Conservation (phyloP, 1,140 invertebrate genomes). For the Papilio helenus region DNA sequence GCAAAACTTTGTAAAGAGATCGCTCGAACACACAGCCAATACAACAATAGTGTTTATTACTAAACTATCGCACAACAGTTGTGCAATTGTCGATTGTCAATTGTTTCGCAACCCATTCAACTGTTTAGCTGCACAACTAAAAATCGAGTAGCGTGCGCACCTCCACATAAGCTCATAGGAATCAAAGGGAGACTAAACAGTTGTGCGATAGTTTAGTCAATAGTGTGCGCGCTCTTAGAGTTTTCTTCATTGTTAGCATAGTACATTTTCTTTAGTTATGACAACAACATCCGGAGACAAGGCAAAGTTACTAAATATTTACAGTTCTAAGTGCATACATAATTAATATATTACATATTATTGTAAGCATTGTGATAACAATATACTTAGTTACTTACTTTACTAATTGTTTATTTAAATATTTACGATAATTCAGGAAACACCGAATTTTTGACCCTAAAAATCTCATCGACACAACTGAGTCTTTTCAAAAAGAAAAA, state of each 20-base stretch:
- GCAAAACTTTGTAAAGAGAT: not conserved
- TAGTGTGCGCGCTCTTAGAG: not conserved
- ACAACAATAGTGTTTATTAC: not conserved
- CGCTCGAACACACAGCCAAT: not conserved
- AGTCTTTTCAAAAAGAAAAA: no score
- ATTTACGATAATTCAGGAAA: no score
- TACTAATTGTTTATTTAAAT: not conserved
- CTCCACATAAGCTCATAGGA: no score
- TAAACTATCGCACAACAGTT: no score
- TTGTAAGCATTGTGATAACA: not conserved
- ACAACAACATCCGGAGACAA: not conserved
- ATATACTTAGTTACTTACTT: not conserved
- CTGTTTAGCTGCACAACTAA: no score
- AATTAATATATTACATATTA: not conserved
- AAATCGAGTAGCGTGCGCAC: no score
- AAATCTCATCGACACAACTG: not conserved
- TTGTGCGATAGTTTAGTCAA: no score
- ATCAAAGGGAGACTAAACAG: no score
- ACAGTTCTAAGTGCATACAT: not conserved
- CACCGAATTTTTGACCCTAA: not conserved
- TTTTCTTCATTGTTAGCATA: slow-evolving; percentile 4
- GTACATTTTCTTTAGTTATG: not conserved
- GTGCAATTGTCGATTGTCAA: no score
- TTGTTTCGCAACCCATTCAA: no score
- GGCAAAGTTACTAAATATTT: no score